These are phyloP conservation scores for Momotus momota DNA, from an alignment of 2,797 vertebrate species.

Conservation along the genomic window DNA sequence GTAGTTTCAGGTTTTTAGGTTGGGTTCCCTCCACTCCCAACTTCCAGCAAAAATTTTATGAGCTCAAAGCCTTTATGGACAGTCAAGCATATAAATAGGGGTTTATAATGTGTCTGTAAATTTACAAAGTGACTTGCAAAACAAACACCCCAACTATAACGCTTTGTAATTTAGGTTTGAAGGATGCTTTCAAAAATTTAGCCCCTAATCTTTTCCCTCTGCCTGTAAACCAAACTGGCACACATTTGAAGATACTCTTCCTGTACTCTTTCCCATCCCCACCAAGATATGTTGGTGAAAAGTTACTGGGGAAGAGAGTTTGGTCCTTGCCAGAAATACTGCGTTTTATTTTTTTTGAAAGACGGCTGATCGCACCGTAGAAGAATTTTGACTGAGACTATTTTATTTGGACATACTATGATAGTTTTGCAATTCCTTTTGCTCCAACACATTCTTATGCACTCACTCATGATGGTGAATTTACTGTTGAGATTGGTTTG, in stretches of 20 bases:
- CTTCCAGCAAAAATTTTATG: background rate
- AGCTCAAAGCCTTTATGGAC: background rate
- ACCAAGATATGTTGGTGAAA: conserved; percentile 7
- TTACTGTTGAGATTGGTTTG: background rate
- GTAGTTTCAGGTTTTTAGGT: background rate
- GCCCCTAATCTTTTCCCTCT: background rate
- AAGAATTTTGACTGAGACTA: background rate
- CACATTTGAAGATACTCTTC: background rate
- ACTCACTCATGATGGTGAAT: background rate
- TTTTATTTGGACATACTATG: background rate
- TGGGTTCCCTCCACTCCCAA: rapidly evolving
- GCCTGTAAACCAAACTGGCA: background rate
- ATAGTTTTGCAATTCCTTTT: background rate
- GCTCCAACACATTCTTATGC: background rate
- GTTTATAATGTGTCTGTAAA: background rate
- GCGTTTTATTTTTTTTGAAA: background rate
- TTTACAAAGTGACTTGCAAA: background rate
- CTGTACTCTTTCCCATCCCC: background rate
- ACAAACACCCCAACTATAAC: background rate
- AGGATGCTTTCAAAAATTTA: conserved; percentile 18
- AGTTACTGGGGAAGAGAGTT: conserved; percentile 38
- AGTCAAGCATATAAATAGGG: background rate
- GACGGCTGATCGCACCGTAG: background rate
- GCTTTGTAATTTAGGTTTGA: background rate
- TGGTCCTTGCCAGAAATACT: background rate